These are phyloP conservation scores for Aphrophora alni DNA, from an alignment of 2,888 invertebrate species.

Conservation along the genomic window DNA sequence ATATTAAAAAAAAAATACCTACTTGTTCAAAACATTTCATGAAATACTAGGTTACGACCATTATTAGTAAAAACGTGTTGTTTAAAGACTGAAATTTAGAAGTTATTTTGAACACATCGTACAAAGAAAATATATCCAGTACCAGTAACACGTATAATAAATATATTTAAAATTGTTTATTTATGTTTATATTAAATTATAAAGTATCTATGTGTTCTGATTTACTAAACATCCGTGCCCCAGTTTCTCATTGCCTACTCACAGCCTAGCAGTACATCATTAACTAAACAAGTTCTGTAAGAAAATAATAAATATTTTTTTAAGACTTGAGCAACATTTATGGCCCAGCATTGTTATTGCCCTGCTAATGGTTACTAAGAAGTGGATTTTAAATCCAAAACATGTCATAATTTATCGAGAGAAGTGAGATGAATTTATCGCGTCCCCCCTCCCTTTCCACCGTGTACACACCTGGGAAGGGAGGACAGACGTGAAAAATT, in stretches of 20 bases:
- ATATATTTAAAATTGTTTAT: no score
- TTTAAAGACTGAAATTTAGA: no score
- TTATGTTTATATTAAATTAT: no score
- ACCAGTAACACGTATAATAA: no score
- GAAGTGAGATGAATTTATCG: constrained; percentile 9
- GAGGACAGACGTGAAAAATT: not conserved
- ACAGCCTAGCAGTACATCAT: not conserved
- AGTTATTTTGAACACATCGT: no score
- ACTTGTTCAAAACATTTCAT: no score
- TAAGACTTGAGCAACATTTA: not conserved
- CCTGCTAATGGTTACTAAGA: not conserved
- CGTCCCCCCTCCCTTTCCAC: not conserved
- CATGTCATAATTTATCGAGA: constrained; percentile 6
- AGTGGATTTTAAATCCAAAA: constrained; percentile 9
- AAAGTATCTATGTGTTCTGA: no score
- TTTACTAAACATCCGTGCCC: no score
- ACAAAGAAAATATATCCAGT: no score
- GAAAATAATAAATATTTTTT: constrained; percentile 2
- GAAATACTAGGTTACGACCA: no score
- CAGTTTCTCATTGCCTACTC: not conserved
- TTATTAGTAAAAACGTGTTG: no score
- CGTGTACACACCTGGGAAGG: not conserved
- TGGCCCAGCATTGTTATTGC: not conserved
- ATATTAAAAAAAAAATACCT: no score
- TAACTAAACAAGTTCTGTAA: not conserved